Percentiles rank a stretch among this genome's conserved stretches.
Evolutionary conservation across 2,113 vertebrate species (phyloP).

Genomic region (Stegastes partitus): DNA sequence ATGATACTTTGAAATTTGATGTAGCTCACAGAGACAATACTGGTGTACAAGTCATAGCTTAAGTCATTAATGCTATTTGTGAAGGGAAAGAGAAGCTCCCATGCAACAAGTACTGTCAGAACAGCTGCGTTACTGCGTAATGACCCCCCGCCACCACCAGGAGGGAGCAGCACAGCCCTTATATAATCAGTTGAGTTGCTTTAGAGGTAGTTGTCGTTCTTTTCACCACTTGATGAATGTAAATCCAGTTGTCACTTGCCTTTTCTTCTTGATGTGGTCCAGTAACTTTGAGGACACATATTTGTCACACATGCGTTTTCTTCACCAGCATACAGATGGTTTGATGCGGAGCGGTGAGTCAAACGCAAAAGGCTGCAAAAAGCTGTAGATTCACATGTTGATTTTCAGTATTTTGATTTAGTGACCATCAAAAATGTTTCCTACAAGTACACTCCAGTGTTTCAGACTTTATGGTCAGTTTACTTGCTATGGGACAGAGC

Average conservation of each 20-base stretch:
- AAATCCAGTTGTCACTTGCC: constrained; percentile 7
- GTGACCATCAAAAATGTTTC: too few relatives aligned
- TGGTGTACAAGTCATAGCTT: constrained; percentile 14
- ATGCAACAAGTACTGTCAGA: not conserved
- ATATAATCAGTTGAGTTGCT: not conserved
- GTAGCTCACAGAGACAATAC: not conserved
- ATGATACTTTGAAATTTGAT: constrained; percentile 3
- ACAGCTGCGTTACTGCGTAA: constrained; percentile 4
- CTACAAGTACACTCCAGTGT: too few relatives aligned
- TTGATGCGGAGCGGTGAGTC: constrained; percentile 20
- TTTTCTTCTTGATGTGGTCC: not conserved
- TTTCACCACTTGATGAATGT: constrained; percentile 50
- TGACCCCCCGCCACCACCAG: constrained; percentile 12
- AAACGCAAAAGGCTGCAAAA: not conserved
- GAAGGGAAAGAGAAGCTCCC: not conserved
- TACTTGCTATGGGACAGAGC: not conserved
- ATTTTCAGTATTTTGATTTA: not conserved
- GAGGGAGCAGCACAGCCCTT: constrained; percentile 32
- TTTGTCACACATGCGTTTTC: not conserved
- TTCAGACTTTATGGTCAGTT: not conserved
- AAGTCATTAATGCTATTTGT: constrained; percentile 16
- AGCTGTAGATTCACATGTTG: not conserved
- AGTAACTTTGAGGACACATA: not conserved
- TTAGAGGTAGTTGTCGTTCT: not conserved
- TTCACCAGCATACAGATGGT: constrained; percentile 28